phyloP scores from a whole-genome alignment of 2,113 vertebrate genomes.

The Microcebus murinus region DNA sequence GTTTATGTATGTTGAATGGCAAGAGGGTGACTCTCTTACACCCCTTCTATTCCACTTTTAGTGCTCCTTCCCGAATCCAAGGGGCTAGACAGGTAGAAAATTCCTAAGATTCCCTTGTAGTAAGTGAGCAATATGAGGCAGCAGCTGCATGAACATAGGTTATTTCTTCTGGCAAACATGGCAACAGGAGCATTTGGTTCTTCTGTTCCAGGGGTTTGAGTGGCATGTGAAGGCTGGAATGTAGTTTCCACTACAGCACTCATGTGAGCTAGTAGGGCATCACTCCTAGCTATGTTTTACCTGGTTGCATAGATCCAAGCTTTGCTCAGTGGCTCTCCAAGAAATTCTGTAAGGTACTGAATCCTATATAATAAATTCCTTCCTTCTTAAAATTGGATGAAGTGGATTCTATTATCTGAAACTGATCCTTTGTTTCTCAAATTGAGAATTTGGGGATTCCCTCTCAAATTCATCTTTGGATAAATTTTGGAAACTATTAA shows the following conservation, averaged over 20 bases:
- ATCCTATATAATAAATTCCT: not conserved
- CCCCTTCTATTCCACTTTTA: not conserved
- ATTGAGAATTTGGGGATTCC: not conserved
- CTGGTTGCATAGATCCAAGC: not conserved
- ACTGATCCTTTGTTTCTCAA: conserved; percentile 27
- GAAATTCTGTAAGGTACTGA: not conserved
- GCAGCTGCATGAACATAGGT: not conserved
- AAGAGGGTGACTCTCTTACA: not conserved
- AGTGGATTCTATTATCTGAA: not conserved
- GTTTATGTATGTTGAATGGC: not conserved
- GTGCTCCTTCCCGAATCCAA: not conserved
- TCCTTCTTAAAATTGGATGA: not conserved
- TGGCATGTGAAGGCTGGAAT: not conserved
- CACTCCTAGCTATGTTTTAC: not conserved
- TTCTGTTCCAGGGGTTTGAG: not conserved
- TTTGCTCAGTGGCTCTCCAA: not conserved
- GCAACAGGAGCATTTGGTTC: not conserved
- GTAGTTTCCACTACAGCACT: not conserved
- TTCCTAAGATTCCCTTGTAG: not conserved
- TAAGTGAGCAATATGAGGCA: not conserved
- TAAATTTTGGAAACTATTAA: conserved; percentile 35
- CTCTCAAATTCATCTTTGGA: not conserved
- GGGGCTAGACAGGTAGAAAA: not conserved
- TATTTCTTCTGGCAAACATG: not conserved
- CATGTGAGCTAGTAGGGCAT: not conserved